phyloP scores from a whole-genome alignment of 2,888 invertebrate species.

The Chydorus sphaericus region DNA sequence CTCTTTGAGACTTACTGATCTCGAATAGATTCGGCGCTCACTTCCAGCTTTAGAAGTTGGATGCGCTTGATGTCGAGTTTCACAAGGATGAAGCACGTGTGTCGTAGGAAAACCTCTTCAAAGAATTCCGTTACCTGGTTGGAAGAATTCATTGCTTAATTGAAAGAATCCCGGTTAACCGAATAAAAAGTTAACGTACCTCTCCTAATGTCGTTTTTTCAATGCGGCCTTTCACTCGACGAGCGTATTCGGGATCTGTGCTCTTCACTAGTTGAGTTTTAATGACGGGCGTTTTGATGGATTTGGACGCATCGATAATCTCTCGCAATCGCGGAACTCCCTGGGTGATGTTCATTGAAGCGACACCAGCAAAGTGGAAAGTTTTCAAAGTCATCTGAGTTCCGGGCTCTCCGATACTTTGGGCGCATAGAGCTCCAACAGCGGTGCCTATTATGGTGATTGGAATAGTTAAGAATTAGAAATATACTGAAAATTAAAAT shows the following conservation, averaged over 20 bases:
- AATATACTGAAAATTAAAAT: background rate
- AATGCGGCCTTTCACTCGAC: constrained; percentile 81
- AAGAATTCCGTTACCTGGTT: constrained; percentile 77
- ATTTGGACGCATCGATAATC: constrained; percentile 92
- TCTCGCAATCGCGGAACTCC: constrained; percentile 82
- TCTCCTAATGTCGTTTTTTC: constrained; percentile 92
- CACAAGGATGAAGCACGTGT: constrained; percentile 75
- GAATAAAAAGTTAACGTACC: too few relatives aligned
- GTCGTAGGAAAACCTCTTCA: constrained; percentile 73
- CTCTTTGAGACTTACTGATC: constrained; percentile 37
- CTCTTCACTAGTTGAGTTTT: constrained; percentile 67
- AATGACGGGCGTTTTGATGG: constrained; percentile 93
- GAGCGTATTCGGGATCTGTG: constrained; percentile 66
- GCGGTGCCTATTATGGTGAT: constrained; percentile 58
- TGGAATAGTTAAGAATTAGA: too few relatives aligned
- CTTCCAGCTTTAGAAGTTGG: constrained; percentile 65
- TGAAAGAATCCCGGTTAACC: background rate
- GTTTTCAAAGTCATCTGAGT: constrained; percentile 99
- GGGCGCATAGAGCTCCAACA: constrained; percentile 92
- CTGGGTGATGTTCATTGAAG: constrained; percentile 97
- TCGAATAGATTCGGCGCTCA: constrained; percentile 61
- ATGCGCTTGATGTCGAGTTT: constrained; percentile 77
- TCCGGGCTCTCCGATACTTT: constrained; percentile 98
- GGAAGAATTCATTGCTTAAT: too few relatives aligned
- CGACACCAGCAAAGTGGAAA: constrained; percentile 99